Conservation (phyloP, 2,797 vertebrate species). For the Hylomyscus alleni region DNA sequence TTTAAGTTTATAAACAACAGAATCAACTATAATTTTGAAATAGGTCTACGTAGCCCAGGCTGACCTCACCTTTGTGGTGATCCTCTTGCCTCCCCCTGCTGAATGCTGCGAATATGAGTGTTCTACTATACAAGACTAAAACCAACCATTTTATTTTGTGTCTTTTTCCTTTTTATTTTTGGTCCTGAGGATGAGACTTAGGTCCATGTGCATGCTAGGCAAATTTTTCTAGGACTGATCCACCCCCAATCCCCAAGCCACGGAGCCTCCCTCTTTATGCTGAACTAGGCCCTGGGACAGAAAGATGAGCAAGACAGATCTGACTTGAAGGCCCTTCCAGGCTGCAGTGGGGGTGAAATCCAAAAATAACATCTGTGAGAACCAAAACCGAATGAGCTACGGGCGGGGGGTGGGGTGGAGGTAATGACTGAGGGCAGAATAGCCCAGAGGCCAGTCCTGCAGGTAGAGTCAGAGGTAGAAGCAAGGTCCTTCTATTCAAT, state of each 20-base stretch:
- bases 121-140: not conserved
- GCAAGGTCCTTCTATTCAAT: not conserved
- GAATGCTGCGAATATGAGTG: not conserved
- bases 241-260: not conserved
- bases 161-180: not conserved
- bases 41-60: not conserved
- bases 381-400: not conserved
- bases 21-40: not conserved
- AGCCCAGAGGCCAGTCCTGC: not conserved
- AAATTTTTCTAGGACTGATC: not conserved
- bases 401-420: too few species aligned
- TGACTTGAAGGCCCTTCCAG: not conserved
- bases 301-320: not conserved
- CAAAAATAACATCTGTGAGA: conserved; percentile 28
- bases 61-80: not conserved
- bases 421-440: not conserved
- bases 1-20: not conserved
- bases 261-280: not conserved
- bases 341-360: not conserved
- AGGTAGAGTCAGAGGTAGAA: not conserved
- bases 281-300: not conserved
- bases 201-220: not conserved
- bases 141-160: not conserved
- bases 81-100: not conserved
- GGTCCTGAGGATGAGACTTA: not conserved